Conservation (phyloP, 2,888 invertebrate species). For the Andrena praecox region DNA sequence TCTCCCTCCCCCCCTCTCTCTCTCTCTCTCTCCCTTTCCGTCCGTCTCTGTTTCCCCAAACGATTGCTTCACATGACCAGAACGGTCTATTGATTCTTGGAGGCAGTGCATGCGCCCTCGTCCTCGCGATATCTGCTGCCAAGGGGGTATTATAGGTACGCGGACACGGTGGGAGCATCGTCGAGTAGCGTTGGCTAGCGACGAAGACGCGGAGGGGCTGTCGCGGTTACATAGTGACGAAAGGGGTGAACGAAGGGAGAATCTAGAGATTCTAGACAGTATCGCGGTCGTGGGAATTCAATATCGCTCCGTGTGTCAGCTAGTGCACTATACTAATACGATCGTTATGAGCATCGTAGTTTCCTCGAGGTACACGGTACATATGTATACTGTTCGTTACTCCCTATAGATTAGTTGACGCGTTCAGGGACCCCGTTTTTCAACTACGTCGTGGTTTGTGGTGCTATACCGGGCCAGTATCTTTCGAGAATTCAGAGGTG, state of each 20-base stretch:
- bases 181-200: conserved; percentile 50
- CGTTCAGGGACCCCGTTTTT: not conserved
- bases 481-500: not conserved
- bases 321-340: conserved; percentile 39
- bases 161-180: conserved; percentile 48
- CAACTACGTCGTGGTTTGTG: not conserved
- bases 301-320: conserved; percentile 56
- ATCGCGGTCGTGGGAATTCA: conserved; percentile 46
- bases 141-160: conserved; percentile 63
- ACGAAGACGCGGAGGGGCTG: conserved; percentile 32
- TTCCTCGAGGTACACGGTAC: conserved; percentile 45
- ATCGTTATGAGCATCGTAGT: conserved; percentile 49
- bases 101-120: conserved; percentile 82
- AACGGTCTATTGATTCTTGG: conserved; percentile 81
- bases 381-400: not conserved
- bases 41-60: conserved; percentile 26
- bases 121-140: conserved; percentile 73
- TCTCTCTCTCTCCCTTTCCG: conserved; percentile 43
- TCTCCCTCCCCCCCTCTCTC: conserved; percentile 54
- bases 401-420: not conserved
- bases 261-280: conserved; percentile 9
- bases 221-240: conserved; percentile 1
- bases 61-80: conserved; percentile 79
- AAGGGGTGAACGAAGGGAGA: conserved; percentile 29
- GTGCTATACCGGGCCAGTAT: not conserved